Evolutionary conservation across 2,113 vertebrate species (phyloP), one percentile per base, ranked within the genome.

Genomic region (Anarhynchus alexandrinus): DNA sequence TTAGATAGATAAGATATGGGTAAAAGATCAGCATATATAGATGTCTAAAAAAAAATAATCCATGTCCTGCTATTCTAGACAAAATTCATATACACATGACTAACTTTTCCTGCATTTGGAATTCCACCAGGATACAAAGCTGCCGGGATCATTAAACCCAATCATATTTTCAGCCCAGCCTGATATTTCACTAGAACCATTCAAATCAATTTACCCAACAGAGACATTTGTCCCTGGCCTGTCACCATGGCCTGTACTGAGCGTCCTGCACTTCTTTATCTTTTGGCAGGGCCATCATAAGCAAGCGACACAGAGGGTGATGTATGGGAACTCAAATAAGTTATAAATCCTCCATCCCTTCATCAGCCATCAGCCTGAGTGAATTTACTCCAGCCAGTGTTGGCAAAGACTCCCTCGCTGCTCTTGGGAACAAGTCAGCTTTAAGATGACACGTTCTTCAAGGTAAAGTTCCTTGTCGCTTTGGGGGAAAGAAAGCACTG

Each of bases 221-320:
- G 96, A 98, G 97, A 96, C 97, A 98, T 98, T 98, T 98, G 98
- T 98, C 97, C 98, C 96, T 97, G 96, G 97, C 90, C 98, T 98
- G 98, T 98, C 98, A 98, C 97, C 94, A 95, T 36, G 90, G 97
- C 96, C 98, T 94, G 64, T 98, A 97, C 95, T 95, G 94, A 98
- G 94, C 74, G 83, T 98, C 97, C 97, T 97, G 94, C 96, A 96
- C 96, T 98, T 98, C 98, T 99, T 99, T 98, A 98, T 98, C 98
- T 98, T 98, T 98, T 98, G 98, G 97, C 98, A 97, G 98, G 95
- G 96, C 97, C 98, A 98, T 98, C 98, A 98, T 98, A 98, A 98
- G 98, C 96, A 94, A 97, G 93, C 18, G 86, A 98, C 98, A 98
- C 74, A 58, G 85, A 97, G 71, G 87, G 91, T 98, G 98, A 99